phyloP scores from a whole-genome alignment of 2,888 invertebrate genomes.

The Nomada ruficornis region DNA sequence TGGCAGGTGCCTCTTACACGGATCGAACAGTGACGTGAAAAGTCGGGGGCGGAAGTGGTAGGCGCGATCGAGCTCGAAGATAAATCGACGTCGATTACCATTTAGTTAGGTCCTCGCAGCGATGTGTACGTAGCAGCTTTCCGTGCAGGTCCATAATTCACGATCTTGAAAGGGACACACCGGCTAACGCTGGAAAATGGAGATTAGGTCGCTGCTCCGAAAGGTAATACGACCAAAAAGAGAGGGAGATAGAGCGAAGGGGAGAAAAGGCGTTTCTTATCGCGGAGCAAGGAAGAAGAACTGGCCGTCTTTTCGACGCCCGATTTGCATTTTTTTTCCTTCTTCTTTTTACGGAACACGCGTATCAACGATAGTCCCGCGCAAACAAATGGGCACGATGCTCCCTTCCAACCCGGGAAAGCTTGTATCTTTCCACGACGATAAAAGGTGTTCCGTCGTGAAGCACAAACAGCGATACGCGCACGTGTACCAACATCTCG shows the following conservation, averaged over 20 bases:
- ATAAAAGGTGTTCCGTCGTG: background rate
- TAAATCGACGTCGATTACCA: conserved; percentile 75
- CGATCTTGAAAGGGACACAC: conserved; percentile 64
- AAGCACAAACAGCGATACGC: conserved; percentile 25
- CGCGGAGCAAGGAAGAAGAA: conserved; percentile 25
- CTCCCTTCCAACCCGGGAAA: background rate
- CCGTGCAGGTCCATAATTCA: conserved; percentile 72
- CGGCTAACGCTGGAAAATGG: conserved; percentile 64
- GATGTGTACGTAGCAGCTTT: conserved; percentile 63
- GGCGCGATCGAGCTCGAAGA: conserved; percentile 66
- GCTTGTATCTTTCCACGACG: conserved; percentile 28
- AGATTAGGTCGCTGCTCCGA: conserved; percentile 64
- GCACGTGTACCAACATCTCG: background rate
- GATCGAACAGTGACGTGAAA: conserved; percentile 68
- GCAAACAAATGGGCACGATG: conserved; percentile 36
- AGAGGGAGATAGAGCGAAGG: background rate
- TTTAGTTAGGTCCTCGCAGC: conserved; percentile 71
- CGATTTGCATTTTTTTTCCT: conserved; percentile 39
- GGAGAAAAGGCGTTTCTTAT: conserved; percentile 15
- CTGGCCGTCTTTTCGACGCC: conserved; percentile 22
- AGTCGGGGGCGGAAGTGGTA: conserved; percentile 28
- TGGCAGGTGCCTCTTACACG: conserved; percentile 68
- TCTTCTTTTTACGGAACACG: background rate
- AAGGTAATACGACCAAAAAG: background rate
- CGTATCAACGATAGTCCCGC: background rate